Base-by-base conservation (phyloP, 2,797 vertebrate species). In the Anguilla marmorata region DNA sequence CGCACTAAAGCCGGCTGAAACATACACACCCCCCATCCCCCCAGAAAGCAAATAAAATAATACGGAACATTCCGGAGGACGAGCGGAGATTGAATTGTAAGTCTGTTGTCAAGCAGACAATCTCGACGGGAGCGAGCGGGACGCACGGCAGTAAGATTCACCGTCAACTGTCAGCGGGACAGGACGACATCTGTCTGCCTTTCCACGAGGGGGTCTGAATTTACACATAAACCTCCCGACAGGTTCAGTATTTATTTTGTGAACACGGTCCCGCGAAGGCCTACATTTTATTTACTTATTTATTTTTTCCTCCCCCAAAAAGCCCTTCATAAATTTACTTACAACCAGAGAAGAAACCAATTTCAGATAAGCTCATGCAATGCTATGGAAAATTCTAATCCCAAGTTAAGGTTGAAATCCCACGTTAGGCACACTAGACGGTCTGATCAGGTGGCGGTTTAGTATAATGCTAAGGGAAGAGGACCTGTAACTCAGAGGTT, bases 1-100 rank as follows among this genome's bases (percentile, higher is more conserved):
- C 21, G 41, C 30, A 27, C 52, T 48, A 63, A 56, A 87, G 56
- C 76, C 41, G 5, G 72, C 30, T 83, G 58, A 87, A 45, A 83
- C 21, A 41, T 14, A 50, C 8, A 27, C 12, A 63, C 2, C 86
- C 56, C 86, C 6, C 0, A 19, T 2, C 0, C 37, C 52, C 41
- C 12, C 24, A 2, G 14, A 63, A 48, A 82, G 86, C 30, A n/a
- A 83, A 63, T 5, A 27, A 30, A 63, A 87, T 33, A 9, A 60
- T 3, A 16, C 5, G 12, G 52, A 50, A 27, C 8, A 21, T 84
- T 27, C 84, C n/a, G 2, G 27, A 48, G 24, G 21, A 80, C 16
- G 3, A 1, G 11, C 19, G 3, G 45, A 79, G 24, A 19, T 37
- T 79, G 37, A 79, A 45, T 21, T 41, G 2, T 24, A 45, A 48